Base-by-base conservation (phyloP, 2,113 vertebrate genomes). In the Oplegnathus fasciatus region DNA sequence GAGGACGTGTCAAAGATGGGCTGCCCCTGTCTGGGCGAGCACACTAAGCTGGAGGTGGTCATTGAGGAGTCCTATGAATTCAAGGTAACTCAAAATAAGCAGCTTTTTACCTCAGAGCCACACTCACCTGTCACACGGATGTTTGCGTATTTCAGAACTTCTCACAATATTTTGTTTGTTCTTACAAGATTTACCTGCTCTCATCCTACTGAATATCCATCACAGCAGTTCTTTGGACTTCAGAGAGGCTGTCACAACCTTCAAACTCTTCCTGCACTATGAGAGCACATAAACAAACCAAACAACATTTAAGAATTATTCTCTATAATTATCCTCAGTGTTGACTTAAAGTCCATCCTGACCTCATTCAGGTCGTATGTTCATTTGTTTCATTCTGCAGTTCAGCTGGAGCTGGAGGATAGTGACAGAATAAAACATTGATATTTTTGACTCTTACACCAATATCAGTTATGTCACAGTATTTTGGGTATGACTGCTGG, bases 11-110 rank as follows among this genome's bases (percentile, higher is more conserved):
- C 96, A 9, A 96, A 96, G 93, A 96, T 96, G 95, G 96, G 96
- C 42, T 96, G 95, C 46, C 96, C 96, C 22, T 90, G 89, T 82
- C 91, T 96, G 80, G 96, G 96, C 30, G 96, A 96, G 68, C 95
- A 96, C 90, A 96, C 93, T 7, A 95, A 91, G 75, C 92, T 96
- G 87, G 96, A 96, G 79, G 95, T 96, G 69, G 94, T 96, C 69
- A 96, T 96, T 28, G 96, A 96, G 83, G 96, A 96, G 86, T 96
- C 96, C 0, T 96, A 96, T 40, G 96, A 96, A 69, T 96, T 96
- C 86, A 96, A 96, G 95, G 96, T 96, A 92, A 91, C 24, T 28
- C 9, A 20, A 64, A 54, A 81, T 14, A 24, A 52, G 8, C 26
- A 42, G 11, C 2, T 28, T 52, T 74, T 68, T 28, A 34, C 30